Percentiles rank a stretch among this genome's conserved stretches.
These are phyloP conservation scores for Rafetus swinhoei DNA, from an alignment of 2,113 vertebrate species.

Conservation along the genomic window DNA sequence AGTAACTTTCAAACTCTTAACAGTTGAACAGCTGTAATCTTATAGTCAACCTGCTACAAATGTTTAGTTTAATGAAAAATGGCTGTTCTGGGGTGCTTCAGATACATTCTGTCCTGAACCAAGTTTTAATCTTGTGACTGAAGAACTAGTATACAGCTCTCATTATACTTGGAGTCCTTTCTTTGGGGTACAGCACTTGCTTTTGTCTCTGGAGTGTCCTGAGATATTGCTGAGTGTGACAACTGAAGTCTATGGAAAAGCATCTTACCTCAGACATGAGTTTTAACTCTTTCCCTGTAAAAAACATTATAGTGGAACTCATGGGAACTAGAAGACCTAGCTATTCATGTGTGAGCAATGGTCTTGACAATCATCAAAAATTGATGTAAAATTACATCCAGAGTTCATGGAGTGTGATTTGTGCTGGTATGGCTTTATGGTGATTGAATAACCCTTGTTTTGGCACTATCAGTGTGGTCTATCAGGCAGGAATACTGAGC, in stretches of 20 bases:
- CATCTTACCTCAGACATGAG: background rate
- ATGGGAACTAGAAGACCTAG: background rate
- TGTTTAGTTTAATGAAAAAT: background rate
- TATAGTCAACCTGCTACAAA: background rate
- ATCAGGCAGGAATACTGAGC: too few relatives aligned
- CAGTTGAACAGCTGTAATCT: background rate
- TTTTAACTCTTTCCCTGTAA: background rate
- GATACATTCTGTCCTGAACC: background rate
- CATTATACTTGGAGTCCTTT: background rate
- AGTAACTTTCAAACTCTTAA: background rate
- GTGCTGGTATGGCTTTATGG: background rate
- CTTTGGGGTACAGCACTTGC: background rate
- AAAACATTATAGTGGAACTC: background rate
- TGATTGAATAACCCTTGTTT: background rate
- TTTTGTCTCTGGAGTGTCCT: background rate
- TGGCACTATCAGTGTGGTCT: background rate
- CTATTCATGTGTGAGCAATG: background rate
- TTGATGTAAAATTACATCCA: background rate
- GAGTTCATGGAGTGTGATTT: background rate
- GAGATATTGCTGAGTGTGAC: background rate
- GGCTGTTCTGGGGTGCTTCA: background rate
- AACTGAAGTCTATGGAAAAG: background rate
- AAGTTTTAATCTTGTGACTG: background rate
- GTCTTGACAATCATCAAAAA: background rate
- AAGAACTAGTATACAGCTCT: background rate